Percentiles rank a stretch among this genome's conserved stretches.
Evolutionary conservation across 2,797 vertebrate genomes (phyloP).

Genomic region (Onychomys torridus): DNA sequence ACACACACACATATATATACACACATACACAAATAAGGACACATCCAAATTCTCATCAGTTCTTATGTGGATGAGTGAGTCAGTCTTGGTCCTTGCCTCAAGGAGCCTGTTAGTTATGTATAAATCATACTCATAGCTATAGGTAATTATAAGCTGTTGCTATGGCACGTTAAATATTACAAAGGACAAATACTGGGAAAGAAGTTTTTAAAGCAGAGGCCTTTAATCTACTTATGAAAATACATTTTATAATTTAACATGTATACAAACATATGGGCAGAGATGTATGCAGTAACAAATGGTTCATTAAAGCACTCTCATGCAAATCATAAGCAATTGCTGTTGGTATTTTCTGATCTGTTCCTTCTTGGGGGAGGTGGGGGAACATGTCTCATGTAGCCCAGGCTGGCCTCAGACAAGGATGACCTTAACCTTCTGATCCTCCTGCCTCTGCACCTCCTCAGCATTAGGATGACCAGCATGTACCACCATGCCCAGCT

Average conservation of each 20-base stretch:
- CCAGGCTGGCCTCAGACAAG: background rate
- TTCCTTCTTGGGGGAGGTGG: background rate
- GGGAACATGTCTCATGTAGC: background rate
- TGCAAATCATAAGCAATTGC: background rate
- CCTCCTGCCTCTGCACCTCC: background rate
- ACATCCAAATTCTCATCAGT: background rate
- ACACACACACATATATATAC: background rate
- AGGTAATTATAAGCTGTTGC: background rate
- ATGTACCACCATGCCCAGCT: background rate
- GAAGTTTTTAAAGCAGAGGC: conserved; percentile 48
- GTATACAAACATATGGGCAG: background rate
- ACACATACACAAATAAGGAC: background rate
- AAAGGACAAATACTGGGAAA: background rate
- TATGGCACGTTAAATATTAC: background rate
- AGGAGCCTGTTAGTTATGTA: background rate
- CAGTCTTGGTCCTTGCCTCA: conserved; percentile 5
- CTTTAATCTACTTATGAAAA: conserved; percentile 59
- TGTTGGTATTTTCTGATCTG: conserved; percentile 27
- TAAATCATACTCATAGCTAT: conserved; percentile 18
- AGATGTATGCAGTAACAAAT: conserved; percentile 24
- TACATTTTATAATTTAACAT: conserved; percentile 5
- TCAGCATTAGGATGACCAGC: background rate
- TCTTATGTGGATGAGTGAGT: background rate
- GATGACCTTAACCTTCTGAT: background rate
- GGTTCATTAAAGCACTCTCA: conserved; percentile 34